phyloP scores from a whole-genome alignment of 1,140 invertebrate genomes.

The Cephus cinctus region DNA sequence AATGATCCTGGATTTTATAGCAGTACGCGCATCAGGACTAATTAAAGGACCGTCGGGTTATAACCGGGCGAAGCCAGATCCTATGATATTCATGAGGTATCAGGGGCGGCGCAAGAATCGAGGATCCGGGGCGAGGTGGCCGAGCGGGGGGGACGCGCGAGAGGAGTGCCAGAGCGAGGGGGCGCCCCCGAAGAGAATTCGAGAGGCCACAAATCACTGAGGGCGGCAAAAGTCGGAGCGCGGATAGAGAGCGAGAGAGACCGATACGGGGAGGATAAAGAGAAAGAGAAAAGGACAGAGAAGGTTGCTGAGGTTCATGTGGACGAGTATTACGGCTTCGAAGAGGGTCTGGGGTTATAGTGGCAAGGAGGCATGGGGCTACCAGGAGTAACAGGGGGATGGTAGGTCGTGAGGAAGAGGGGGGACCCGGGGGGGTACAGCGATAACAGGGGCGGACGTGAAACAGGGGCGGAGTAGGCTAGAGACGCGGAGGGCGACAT shows the following conservation, averaged over 20 bases:
- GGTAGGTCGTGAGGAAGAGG: slow-evolving; percentile 17
- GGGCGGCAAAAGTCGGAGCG: too few species aligned
- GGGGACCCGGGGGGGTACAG: slow-evolving; percentile 14
- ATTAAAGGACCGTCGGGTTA: background rate
- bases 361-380: too few species aligned
- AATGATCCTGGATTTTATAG: too few species aligned
- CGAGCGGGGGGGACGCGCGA: background rate
- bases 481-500: slow-evolving; percentile 27
- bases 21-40: background rate
- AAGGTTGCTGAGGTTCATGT: too few species aligned
- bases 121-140: background rate
- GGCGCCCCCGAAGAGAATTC: slow-evolving; percentile 36
- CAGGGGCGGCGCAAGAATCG: background rate
- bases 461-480: slow-evolving; percentile 24
- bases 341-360: slow-evolving; percentile 27
- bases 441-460: slow-evolving; percentile 33
- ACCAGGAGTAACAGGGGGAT: slow-evolving; percentile 26
- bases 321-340: too few species aligned
- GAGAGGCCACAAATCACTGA: slow-evolving; percentile 40
- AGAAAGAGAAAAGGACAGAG: too few species aligned
- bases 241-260: too few species aligned
- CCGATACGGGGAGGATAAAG: too few species aligned
- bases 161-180: slow-evolving; percentile 29
- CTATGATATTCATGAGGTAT: background rate
- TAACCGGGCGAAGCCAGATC: background rate